A percentile compares a stretch with the other conserved stretches of the same genome.
These are phyloP conservation scores for Cuniculus paca DNA, from an alignment of 2,797 vertebrate genomes.

Conservation along the genomic window DNA sequence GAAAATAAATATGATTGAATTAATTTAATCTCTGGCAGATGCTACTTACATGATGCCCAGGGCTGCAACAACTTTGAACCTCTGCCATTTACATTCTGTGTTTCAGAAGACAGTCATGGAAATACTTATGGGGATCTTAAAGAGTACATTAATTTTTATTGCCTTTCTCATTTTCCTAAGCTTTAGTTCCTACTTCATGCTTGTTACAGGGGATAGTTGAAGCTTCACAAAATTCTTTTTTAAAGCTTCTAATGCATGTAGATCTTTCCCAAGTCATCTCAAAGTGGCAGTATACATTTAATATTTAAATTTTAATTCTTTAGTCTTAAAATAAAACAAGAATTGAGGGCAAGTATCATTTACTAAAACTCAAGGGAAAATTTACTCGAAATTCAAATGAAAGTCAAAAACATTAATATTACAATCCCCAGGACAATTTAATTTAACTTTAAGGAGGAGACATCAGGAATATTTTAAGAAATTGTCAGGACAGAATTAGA, in stretches of 20 bases:
- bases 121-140: neutral
- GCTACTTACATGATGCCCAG: neutral
- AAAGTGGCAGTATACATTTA: neutral
- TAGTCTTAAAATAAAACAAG: conserved; percentile 19
- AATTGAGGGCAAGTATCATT: neutral
- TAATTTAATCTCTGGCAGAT: conserved; percentile 61
- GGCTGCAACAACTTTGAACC: neutral
- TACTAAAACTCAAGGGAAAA: conserved; percentile 16
- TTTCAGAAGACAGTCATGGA: neutral
- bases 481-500: conserved; percentile 26
- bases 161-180: neutral
- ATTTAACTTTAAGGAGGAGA: conserved; percentile 45
- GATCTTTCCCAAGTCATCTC: neutral
- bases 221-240: neutral
- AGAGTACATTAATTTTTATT: neutral
- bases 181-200: neutral
- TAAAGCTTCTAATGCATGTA: neutral
- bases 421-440: neutral
- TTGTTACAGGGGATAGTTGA: neutral
- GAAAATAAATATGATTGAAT: conserved; percentile 45
- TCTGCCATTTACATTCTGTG: neutral
- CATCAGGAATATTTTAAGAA: conserved; percentile 12
- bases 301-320: neutral
- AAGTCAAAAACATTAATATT: neutral
- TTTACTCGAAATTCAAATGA: conserved; percentile 44